phyloP scores from a whole-genome alignment of 2,113 vertebrate genomes.

The Labeo rohita region DNA sequence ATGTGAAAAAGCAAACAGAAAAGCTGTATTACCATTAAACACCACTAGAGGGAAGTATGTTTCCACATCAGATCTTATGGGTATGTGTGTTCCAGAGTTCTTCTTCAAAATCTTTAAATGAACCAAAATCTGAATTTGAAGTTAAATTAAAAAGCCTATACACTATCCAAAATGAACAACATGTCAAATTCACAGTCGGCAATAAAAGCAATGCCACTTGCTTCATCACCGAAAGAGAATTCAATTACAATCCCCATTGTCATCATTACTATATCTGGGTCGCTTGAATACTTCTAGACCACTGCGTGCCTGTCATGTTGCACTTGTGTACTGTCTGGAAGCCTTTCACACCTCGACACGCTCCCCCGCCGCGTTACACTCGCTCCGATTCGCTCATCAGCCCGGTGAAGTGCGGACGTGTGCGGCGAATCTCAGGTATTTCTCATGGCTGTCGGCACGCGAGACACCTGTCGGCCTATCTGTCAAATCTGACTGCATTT shows the following conservation, averaged over 20 bases:
- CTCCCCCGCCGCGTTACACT: conserved; percentile 5
- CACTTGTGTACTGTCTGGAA: conserved; percentile 14
- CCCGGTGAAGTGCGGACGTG: not conserved
- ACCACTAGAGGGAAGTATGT: not conserved
- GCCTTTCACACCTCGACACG: conserved; percentile 20
- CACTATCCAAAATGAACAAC: not conserved
- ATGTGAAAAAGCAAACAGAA: not conserved
- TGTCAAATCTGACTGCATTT: conserved; percentile 38
- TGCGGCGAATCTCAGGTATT: conserved; percentile 18
- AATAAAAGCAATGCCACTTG: not conserved
- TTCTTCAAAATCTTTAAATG: not conserved
- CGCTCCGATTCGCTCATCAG: not conserved
- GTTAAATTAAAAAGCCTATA: not conserved
- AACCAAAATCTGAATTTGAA: not conserved
- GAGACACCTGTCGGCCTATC: conserved; percentile 45
- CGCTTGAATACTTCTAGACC: not conserved
- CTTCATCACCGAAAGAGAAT: not conserved
- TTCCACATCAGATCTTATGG: not conserved
- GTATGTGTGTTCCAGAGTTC: not conserved
- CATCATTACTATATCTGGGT: conserved; percentile 7
- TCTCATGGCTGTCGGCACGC: conserved; percentile 20
- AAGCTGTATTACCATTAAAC: too few relatives aligned
- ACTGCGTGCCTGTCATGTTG: not conserved
- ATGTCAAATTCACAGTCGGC: not conserved
- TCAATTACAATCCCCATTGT: not conserved